Percentiles rank a stretch among this genome's conserved stretches.
Conservation (phyloP, 2,113 vertebrate species). For the Gavialis gangeticus region DNA sequence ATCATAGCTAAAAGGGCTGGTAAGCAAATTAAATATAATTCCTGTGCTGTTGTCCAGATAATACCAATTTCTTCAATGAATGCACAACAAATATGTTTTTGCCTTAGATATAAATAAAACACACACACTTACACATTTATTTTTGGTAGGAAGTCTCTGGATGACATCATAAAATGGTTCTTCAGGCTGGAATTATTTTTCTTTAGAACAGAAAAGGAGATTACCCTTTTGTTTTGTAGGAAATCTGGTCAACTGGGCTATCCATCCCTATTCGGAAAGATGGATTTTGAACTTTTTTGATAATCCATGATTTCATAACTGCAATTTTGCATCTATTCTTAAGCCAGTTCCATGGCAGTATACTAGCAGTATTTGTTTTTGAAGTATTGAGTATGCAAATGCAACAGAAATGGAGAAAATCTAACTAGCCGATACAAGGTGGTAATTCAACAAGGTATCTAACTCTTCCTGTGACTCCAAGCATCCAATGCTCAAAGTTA, state of each 20-base stretch:
- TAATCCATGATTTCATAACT: constrained; percentile 11
- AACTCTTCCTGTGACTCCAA: background rate
- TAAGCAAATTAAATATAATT: constrained; percentile 39
- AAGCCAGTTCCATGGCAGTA: background rate
- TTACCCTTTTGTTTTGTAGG: constrained; percentile 23
- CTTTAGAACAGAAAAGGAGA: constrained; percentile 19
- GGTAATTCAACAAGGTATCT: background rate
- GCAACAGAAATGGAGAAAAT: background rate
- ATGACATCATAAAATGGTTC: constrained; percentile 37
- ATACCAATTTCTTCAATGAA: constrained; percentile 26
- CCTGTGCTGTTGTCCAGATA: constrained; percentile 22
- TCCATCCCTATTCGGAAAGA: background rate
- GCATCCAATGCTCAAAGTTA: background rate
- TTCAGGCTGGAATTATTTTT: constrained; percentile 45
- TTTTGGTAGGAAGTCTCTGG: constrained; percentile 41
- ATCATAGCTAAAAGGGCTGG: background rate
- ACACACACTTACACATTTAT: background rate
- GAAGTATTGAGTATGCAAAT: background rate
- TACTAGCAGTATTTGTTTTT: background rate
- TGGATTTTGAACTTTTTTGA: background rate
- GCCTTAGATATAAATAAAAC: background rate
- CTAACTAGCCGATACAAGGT: background rate
- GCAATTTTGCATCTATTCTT: background rate
- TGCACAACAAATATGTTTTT: constrained; percentile 4
- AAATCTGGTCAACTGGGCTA: background rate